Evolutionary conservation across 2,797 vertebrate genomes (phyloP).

Genomic region (Eurystomus glaucurus): DNA sequence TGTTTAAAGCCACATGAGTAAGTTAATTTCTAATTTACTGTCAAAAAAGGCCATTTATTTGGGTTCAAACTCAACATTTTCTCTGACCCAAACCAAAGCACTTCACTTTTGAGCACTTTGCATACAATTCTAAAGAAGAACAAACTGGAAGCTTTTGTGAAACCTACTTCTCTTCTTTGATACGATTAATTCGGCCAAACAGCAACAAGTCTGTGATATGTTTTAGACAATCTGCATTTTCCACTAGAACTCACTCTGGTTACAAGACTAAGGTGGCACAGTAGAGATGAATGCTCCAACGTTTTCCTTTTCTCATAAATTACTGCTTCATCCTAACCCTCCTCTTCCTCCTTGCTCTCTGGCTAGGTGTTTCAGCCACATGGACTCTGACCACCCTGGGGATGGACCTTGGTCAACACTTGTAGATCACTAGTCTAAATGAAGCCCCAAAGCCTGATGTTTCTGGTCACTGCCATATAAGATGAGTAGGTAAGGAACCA

Average conservation of each 20-base stretch:
- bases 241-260: background rate
- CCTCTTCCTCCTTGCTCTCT: background rate
- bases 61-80: background rate
- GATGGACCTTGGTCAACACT: background rate
- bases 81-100: background rate
- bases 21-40: background rate
- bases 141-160: background rate
- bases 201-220: background rate
- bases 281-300: background rate
- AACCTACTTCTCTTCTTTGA: background rate
- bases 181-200: background rate
- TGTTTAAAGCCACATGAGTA: background rate
- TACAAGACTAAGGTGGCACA: background rate
- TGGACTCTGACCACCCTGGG: background rate
- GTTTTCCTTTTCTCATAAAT: background rate
- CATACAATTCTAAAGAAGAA: background rate
- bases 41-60: background rate
- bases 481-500: background rate
- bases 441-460: background rate
- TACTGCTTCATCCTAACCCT: background rate
- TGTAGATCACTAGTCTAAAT: background rate
- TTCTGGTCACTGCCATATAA: background rate
- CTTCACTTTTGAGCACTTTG: background rate
- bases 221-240: background rate
- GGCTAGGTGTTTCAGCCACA: rapidly evolving